Conservation (phyloP, 2,797 vertebrate species). For the Gymnocypris eckloni region DNA sequence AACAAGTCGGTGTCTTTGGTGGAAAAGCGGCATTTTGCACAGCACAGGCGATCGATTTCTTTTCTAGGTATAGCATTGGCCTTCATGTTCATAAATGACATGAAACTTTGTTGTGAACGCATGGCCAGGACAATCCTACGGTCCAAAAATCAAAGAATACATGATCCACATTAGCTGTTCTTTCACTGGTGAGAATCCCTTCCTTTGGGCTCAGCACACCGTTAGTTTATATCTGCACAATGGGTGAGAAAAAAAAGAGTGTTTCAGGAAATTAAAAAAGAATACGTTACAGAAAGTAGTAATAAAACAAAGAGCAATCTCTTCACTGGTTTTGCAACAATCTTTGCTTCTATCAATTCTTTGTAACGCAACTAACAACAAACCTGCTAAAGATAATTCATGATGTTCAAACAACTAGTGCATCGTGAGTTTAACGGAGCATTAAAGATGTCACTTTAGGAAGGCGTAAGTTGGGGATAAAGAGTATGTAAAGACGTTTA, state of each 20-base stretch:
- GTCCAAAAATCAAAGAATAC: neutral
- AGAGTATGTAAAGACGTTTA: neutral
- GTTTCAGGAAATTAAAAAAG: constrained; percentile 2
- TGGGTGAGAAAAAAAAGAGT: constrained; percentile 3
- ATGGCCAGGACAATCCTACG: constrained; percentile 33
- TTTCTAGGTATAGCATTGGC: constrained; percentile 69
- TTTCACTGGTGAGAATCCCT: neutral
- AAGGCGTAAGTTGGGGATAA: neutral
- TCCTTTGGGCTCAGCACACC: neutral
- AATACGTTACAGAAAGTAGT: neutral
- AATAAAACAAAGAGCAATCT: neutral
- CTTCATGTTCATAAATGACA: constrained; percentile 61
- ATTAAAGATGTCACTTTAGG: neutral
- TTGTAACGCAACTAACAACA: neutral
- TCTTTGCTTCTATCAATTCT: too few relatives aligned
- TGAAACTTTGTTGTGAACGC: constrained; percentile 65
- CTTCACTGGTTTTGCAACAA: neutral
- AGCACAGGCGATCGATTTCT: constrained; percentile 81
- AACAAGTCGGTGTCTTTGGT: constrained; percentile 81
- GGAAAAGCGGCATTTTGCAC: constrained; percentile 90
- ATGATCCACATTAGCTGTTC: neutral
- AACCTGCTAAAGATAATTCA: neutral
- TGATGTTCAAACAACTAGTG: neutral
- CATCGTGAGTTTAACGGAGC: neutral
- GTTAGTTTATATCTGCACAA: constrained; percentile 13